Conservation (phyloP, 2,888 invertebrate species). For the Lottia gigantea region DNA sequence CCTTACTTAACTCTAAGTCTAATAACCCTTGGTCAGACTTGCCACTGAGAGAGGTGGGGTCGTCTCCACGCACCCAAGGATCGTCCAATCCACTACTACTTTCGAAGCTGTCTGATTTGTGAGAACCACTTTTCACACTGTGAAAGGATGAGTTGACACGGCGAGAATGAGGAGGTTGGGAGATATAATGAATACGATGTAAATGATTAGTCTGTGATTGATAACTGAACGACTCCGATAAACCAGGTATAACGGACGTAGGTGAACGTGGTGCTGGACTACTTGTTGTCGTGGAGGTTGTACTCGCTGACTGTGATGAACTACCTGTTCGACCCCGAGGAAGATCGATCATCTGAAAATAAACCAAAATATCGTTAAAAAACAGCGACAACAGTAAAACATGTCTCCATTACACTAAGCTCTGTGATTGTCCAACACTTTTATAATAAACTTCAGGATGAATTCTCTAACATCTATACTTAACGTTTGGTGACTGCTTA, state of each 20-base stretch:
- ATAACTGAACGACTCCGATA: conserved; percentile 56
- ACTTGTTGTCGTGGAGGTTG: conserved; percentile 67
- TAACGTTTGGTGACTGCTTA: no score
- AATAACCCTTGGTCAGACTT: conserved; percentile 57
- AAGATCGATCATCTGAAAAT: conserved; percentile 84
- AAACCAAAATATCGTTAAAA: conserved; percentile 19
- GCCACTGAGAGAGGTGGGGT: conserved; percentile 49
- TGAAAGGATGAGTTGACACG: conserved; percentile 47
- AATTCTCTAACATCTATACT: no score
- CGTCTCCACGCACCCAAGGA: conserved; percentile 56
- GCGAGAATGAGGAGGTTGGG: conserved; percentile 46
- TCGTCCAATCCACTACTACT: conserved; percentile 53
- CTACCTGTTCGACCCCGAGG: conserved; percentile 78
- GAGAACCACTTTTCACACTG: conserved; percentile 49
- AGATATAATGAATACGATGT: conserved; percentile 76
- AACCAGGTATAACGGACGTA: conserved; percentile 41
- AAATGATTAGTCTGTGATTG: conserved; percentile 66
- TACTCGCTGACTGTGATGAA: conserved; percentile 61
- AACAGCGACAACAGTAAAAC: no score
- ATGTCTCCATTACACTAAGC: no score
- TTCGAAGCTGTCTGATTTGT: conserved; percentile 46
- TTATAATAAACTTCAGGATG: no score
- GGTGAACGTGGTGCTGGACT: conserved; percentile 60
- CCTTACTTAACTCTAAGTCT: conserved; percentile 45
- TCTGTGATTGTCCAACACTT: no score